Conservation (phyloP, 2,888 invertebrate species). For the Eilema sororculum region DNA sequence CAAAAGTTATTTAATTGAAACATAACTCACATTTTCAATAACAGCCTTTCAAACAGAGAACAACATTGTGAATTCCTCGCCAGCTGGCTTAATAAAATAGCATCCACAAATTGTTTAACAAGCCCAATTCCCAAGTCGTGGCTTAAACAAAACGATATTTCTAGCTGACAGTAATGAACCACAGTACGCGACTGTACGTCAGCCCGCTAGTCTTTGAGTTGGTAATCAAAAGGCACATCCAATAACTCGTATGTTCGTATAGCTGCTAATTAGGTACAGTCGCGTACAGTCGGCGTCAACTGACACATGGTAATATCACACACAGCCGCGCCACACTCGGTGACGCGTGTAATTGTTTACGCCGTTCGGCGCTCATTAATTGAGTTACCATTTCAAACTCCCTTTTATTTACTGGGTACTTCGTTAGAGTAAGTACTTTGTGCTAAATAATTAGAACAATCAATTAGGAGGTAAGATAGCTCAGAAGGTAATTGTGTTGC, state of each 20-base stretch:
- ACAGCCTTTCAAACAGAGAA: background rate
- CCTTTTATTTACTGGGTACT: constrained; percentile 36
- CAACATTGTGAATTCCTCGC: constrained; percentile 5
- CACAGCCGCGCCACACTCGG: constrained; percentile 13
- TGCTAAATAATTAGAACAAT: constrained; percentile 31
- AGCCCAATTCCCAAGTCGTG: constrained; percentile 11
- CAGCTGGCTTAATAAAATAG: constrained; percentile 9
- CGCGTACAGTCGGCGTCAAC: constrained; percentile 43
- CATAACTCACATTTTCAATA: constrained; percentile 5
- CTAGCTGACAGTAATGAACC: constrained; percentile 39
- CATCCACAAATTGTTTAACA: constrained; percentile 13
- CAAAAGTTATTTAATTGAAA: background rate
- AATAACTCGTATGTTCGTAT: constrained; percentile 45
- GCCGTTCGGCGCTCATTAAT: constrained; percentile 47
- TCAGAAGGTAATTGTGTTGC: background rate
- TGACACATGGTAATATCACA: constrained; percentile 39
- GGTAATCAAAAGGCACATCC: constrained; percentile 50
- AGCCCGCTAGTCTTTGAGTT: constrained; percentile 35
- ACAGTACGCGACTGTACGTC: constrained; percentile 30
- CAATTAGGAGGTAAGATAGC: constrained; percentile 14
- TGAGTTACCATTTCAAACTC: constrained; percentile 45
- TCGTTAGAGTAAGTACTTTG: constrained; percentile 24
- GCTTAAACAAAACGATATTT: constrained; percentile 31
- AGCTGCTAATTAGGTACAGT: constrained; percentile 49
- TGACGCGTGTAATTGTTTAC: constrained; percentile 50